These are phyloP conservation scores for Semotilus atromaculatus DNA, from an alignment of 2,797 vertebrate species.

Conservation along the genomic window DNA sequence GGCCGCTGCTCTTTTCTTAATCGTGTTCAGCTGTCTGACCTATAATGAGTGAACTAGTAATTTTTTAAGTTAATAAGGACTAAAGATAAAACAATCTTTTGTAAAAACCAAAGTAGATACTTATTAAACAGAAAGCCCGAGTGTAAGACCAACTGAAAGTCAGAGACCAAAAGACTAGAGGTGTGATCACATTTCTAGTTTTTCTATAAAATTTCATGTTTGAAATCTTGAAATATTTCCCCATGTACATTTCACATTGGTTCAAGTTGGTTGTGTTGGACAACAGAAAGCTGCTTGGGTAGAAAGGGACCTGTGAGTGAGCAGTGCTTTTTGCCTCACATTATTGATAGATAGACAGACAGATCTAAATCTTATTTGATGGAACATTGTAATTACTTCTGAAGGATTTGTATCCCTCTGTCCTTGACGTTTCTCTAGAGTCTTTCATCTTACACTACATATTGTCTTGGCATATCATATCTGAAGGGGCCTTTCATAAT, in stretches of 20 bases:
- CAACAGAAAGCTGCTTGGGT: not conserved
- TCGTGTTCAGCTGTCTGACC: constrained; percentile 2
- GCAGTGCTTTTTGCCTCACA: not conserved
- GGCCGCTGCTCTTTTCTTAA: constrained; percentile 20
- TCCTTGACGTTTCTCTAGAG: not conserved
- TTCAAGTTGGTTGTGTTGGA: not conserved
- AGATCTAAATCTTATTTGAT: no score
- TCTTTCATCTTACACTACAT: constrained; percentile 14
- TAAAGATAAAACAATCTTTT: not conserved
- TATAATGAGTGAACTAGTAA: not conserved
- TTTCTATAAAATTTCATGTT: not conserved
- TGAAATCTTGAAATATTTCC: not conserved
- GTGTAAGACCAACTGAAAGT: not conserved
- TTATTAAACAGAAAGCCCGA: not conserved
- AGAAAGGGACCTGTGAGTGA: no score
- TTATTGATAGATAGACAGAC: not conserved
- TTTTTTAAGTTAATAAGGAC: not conserved
- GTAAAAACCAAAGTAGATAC: not conserved
- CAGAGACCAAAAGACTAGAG: not conserved
- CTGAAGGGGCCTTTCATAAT: constrained; percentile 11
- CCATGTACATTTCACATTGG: not conserved
- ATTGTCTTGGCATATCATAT: not conserved
- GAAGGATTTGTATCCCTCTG: not conserved
- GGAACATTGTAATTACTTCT: not conserved
- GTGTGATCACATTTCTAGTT: not conserved